phyloP scores from a whole-genome alignment of 2,888 invertebrate species.

The Trachelus troglodyta region DNA sequence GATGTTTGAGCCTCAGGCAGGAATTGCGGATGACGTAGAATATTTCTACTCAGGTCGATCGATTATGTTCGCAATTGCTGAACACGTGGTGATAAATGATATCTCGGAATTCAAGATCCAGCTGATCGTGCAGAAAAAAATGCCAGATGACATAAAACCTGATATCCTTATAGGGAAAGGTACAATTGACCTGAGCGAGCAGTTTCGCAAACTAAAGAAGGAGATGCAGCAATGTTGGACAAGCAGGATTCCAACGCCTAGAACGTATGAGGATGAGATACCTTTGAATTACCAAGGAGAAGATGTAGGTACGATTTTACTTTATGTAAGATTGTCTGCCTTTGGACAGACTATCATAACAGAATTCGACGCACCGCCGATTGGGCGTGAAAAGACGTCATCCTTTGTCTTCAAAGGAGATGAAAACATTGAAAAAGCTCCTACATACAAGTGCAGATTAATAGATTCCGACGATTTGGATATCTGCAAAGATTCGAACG shows the following conservation, averaged over 20 bases:
- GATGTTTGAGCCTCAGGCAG: conserved; percentile 56
- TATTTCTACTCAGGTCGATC: conserved; percentile 74
- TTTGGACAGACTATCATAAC: conserved; percentile 76
- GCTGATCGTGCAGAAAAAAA: conserved; percentile 70
- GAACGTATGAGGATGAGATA: conserved; percentile 73
- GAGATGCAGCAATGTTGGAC: conserved; percentile 58
- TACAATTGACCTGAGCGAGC: conserved; percentile 72
- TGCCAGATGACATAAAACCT: conserved; percentile 72
- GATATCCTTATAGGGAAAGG: conserved; percentile 72
- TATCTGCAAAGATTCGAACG: conserved; percentile 31
- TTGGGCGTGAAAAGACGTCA: conserved; percentile 21
- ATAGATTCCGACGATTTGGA: conserved; percentile 36
- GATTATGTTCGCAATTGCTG: conserved; percentile 73
- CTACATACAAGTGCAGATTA: conserved; percentile 47
- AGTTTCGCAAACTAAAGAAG: conserved; percentile 72
- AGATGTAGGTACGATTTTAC: conserved; percentile 69
- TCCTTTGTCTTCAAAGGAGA: conserved; percentile 46
- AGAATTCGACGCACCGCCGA: conserved; percentile 65
- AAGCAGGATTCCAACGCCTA: conserved; percentile 48
- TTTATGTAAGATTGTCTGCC: conserved; percentile 74
- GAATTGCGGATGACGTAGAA: conserved; percentile 48
- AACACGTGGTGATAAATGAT: conserved; percentile 67
- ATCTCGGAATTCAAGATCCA: conserved; percentile 69
- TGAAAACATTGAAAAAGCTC: conserved; percentile 29
- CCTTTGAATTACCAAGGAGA: conserved; percentile 66